phyloP scores from a whole-genome alignment of 2,113 vertebrate genomes.

The Gallinago undulata region DNA sequence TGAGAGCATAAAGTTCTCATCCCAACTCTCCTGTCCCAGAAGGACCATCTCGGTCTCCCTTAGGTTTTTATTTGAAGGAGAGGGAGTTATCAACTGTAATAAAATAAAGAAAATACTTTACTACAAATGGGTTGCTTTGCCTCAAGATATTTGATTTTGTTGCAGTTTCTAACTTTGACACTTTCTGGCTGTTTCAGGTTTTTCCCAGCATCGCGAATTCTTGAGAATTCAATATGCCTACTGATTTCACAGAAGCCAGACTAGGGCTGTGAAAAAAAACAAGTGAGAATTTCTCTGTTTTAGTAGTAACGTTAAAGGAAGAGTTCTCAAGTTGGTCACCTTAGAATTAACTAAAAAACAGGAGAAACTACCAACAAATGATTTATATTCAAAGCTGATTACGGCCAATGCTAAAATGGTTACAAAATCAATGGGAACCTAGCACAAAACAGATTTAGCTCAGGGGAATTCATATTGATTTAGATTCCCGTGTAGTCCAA shows the following conservation, averaged over 20 bases:
- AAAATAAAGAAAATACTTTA: background rate
- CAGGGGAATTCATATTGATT: constrained; percentile 31
- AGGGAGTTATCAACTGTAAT: background rate
- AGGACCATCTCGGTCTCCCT: background rate
- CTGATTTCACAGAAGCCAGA: background rate
- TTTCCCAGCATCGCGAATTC: background rate
- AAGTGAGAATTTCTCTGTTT: background rate
- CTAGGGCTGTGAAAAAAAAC: background rate
- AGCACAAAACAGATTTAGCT: background rate
- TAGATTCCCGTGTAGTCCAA: background rate
- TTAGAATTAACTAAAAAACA: constrained; percentile 48
- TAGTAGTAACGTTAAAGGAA: background rate
- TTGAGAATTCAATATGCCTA: background rate
- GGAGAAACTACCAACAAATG: background rate
- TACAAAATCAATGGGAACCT: constrained; percentile 10
- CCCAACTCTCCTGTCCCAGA: background rate
- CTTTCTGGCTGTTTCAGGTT: background rate
- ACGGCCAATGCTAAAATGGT: constrained; percentile 22
- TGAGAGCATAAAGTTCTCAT: accelerated
- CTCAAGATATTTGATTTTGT: background rate
- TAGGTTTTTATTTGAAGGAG: background rate
- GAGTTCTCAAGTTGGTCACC: background rate
- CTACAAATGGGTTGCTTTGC: background rate
- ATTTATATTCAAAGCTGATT: constrained; percentile 43
- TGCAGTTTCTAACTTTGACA: background rate